Percentiles rank a stretch among this genome's conserved stretches.
Evolutionary conservation across 2,113 vertebrate genomes (phyloP).

Genomic region (Peromyscus maniculatus): DNA sequence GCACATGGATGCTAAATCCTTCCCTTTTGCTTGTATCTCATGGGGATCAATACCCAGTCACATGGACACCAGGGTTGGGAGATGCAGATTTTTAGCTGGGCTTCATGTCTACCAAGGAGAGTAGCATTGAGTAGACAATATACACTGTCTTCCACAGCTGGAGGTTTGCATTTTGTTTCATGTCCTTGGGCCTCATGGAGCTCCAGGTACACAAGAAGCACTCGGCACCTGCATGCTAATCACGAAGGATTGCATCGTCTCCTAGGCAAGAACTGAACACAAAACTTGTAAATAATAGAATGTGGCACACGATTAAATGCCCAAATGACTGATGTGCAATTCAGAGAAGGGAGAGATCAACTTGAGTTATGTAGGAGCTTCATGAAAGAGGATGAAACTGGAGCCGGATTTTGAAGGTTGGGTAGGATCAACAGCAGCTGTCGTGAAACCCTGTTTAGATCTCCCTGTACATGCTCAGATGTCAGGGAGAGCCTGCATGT

Average conservation of each 20-base stretch:
- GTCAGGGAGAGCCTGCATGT: background rate
- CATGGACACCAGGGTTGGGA: background rate
- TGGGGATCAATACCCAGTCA: background rate
- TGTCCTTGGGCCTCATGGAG: background rate
- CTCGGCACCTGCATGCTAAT: background rate
- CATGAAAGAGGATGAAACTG: conserved; percentile 42
- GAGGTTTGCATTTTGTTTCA: background rate
- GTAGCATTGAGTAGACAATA: background rate
- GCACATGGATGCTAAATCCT: background rate
- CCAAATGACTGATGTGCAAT: background rate
- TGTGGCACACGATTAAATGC: background rate
- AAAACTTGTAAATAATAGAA: background rate
- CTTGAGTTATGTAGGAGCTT: background rate
- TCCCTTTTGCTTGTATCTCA: background rate
- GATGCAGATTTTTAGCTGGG: background rate
- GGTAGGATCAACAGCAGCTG: conserved; percentile 68
- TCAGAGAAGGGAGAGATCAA: conserved; percentile 22
- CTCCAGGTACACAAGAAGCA: background rate
- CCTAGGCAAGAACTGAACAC: background rate
- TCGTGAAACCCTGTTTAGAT: conserved; percentile 69
- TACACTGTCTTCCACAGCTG: background rate
- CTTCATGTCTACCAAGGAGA: background rate
- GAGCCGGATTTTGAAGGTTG: conserved; percentile 66
- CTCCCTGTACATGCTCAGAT: conserved; percentile 59
- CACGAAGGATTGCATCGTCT: background rate